Evolutionary conservation across 2,888 invertebrate genomes (phyloP).

Genomic region (Eudasyphora cyanicolor): DNA sequence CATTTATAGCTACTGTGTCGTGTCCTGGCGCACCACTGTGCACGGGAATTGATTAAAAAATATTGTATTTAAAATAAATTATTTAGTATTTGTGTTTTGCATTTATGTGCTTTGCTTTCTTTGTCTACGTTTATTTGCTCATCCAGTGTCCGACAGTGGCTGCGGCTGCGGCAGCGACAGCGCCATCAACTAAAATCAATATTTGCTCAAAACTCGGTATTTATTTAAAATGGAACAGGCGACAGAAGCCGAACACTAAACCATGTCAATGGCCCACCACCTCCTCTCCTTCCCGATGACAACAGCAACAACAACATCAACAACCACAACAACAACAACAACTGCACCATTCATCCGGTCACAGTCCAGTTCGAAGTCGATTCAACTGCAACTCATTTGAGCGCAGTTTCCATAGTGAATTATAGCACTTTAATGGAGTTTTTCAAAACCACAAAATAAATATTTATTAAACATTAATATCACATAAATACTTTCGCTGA

Average conservation of each 20-base stretch:
- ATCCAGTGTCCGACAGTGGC: not conserved
- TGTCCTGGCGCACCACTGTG: constrained; percentile 47
- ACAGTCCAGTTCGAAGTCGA: not conserved
- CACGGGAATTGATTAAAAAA: constrained; percentile 56
- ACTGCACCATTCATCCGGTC: not conserved
- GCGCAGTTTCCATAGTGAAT: constrained; percentile 47
- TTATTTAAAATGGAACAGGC: constrained; percentile 27
- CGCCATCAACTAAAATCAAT: constrained; percentile 50
- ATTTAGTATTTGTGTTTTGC: constrained; percentile 47
- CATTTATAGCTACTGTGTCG: constrained; percentile 47
- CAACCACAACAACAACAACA: not conserved
- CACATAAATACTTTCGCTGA: not conserved
- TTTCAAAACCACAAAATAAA: constrained; percentile 58
- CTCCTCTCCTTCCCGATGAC: too few species aligned
- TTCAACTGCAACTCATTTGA: not conserved
- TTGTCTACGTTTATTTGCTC: not conserved
- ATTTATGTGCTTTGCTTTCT: not conserved
- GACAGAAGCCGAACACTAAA: constrained; percentile 2
- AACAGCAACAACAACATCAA: constrained; percentile 9
- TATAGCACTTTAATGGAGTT: constrained; percentile 61
- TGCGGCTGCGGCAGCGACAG: not conserved
- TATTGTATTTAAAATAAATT: constrained; percentile 52
- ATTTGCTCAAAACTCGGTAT: constrained; percentile 48
- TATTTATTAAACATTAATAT: constrained; percentile 50
- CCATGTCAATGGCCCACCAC: too few species aligned